These are phyloP conservation scores for Harpagoxenus sublaevis DNA, from an alignment of 2,888 invertebrate genomes.

Conservation along the genomic window DNA sequence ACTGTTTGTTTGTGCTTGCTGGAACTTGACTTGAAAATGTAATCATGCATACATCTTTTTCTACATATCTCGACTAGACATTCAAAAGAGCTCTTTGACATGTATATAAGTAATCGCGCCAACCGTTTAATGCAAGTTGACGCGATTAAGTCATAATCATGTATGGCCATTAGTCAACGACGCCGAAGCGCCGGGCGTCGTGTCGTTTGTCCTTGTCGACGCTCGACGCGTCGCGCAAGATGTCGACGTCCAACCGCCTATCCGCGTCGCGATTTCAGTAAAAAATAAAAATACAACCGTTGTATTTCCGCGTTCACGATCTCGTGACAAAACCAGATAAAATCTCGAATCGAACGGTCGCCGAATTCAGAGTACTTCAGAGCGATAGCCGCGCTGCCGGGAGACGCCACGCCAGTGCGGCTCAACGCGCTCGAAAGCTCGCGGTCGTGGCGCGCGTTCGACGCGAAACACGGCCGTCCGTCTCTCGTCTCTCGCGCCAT, in stretches of 20 bases:
- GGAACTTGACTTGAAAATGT: no score
- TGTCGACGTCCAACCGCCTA: background rate
- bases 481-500: background rate
- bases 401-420: no score
- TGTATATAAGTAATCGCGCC: no score
- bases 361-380: no score
- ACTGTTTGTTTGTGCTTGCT: no score
- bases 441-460: no score
- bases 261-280: background rate
- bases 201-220: background rate
- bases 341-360: no score
- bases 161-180: background rate
- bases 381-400: no score
- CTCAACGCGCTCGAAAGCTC: no score
- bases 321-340: background rate
- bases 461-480: background rate
- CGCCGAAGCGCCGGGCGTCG: background rate
- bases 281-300: background rate
- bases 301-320: background rate
- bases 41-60: no score
- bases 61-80: no score
- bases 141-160: background rate
- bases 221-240: background rate
- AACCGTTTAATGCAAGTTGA: background rate
- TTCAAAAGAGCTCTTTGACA: no score